Evolutionary conservation across 2,888 invertebrate genomes (phyloP).

Genomic region (Aromia moschata): DNA sequence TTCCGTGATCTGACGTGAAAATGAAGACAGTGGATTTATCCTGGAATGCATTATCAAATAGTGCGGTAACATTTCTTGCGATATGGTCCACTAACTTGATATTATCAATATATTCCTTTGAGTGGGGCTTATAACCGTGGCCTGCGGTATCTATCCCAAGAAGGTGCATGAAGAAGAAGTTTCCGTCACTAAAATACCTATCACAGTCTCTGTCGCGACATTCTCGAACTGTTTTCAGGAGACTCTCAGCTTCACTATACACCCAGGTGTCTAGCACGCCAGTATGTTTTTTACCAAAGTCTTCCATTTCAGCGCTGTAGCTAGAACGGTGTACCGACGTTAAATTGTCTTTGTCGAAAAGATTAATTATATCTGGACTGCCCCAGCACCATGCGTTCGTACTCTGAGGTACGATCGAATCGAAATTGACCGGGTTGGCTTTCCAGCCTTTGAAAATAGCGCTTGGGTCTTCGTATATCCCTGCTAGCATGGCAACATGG

Average conservation of each 20-base stretch:
- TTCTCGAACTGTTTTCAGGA: constrained; percentile 59
- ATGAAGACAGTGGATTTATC: constrained; percentile 86
- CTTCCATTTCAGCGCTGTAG: constrained; percentile 75
- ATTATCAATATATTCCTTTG: constrained; percentile 80
- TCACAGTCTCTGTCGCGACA: constrained; percentile 50
- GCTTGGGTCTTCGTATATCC: constrained; percentile 98
- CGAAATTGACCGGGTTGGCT: constrained; percentile 96
- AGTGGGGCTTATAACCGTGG: constrained; percentile 91
- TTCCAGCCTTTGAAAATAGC: constrained; percentile 97
- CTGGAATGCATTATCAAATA: constrained; percentile 76
- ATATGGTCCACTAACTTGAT: constrained; percentile 81
- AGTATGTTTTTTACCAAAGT: constrained; percentile 73
- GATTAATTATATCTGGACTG: constrained; percentile 91
- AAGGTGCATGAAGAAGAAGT: constrained; percentile 90
- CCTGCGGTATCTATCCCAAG: constrained; percentile 95
- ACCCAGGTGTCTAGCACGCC: constrained; percentile 88
- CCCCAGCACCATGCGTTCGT: constrained; percentile 91
- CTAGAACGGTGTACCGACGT: constrained; percentile 65
- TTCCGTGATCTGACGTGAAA: constrained; percentile 97
- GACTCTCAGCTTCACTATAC: constrained; percentile 76
- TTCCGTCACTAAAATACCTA: constrained; percentile 64
- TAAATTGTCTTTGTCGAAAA: constrained; percentile 81
- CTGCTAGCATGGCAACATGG: constrained; percentile 95
- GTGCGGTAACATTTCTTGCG: constrained; percentile 72
- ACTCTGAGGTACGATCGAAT: constrained; percentile 94